These are phyloP conservation scores for Penaeus monodon DNA, from an alignment of 2,888 invertebrate species.

Conservation along the genomic window DNA sequence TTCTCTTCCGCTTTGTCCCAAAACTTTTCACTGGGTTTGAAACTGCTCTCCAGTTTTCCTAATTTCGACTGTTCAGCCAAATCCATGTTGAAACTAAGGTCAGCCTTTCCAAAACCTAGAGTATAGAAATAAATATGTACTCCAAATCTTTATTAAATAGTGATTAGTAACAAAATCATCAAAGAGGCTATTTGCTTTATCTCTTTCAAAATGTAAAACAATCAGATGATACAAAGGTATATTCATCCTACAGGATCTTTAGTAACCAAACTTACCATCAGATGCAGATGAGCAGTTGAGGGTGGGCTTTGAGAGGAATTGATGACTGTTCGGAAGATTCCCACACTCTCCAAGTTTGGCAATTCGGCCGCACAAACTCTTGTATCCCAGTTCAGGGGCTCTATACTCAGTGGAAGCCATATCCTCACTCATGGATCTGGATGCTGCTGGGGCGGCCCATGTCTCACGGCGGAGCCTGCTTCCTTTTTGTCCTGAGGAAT, in stretches of 20 bases:
- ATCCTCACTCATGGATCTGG: slow-evolving; percentile 10
- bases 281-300: not conserved
- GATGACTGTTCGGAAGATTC: not conserved
- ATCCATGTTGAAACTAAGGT: slow-evolving; percentile 24
- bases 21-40: not conserved
- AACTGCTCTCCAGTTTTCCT: not conserved
- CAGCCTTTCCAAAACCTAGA: slow-evolving; percentile 41
- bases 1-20: slow-evolving; percentile 23
- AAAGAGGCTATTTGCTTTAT: too few relatives aligned
- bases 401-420: not conserved
- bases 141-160: not conserved
- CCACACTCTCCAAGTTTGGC: slow-evolving; percentile 12
- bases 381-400: not conserved
- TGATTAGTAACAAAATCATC: too few relatives aligned
- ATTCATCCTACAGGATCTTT: too few relatives aligned
- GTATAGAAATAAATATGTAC: not conserved
- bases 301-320: too few relatives aligned
- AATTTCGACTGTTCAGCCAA: slow-evolving; percentile 41
- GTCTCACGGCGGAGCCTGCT: slow-evolving; percentile 50
- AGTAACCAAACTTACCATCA: too few relatives aligned
- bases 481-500: slow-evolving; percentile 42
- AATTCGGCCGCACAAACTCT: slow-evolving; percentile 25
- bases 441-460: slow-evolving; percentile 57
- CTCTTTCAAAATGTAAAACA: too few relatives aligned
- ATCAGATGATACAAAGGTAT: too few relatives aligned